phyloP scores from a whole-genome alignment of 2,797 vertebrate genomes.

The Botia almorhae region DNA sequence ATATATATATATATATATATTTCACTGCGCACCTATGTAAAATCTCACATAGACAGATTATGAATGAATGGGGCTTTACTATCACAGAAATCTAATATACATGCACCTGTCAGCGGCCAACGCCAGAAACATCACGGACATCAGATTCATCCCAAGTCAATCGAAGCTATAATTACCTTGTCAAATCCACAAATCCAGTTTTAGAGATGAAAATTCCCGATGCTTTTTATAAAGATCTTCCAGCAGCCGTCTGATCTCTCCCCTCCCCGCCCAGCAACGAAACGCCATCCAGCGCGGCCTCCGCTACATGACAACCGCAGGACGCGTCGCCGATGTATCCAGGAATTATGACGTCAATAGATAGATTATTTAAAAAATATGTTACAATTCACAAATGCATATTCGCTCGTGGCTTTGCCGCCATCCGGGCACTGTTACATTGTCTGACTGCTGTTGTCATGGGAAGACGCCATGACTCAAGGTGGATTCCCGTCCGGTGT shows the following conservation, averaged over 20 bases:
- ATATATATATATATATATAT: background rate
- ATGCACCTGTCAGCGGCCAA: constrained; percentile 43
- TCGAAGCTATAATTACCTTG: constrained; percentile 67
- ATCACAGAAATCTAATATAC: constrained; percentile 15
- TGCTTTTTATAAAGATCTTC: constrained; percentile 54
- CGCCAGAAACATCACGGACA: too few species aligned
- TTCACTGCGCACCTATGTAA: background rate
- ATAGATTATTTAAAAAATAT: background rate
- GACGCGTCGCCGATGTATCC: constrained; percentile 43
- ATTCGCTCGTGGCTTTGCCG: background rate
- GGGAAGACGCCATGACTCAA: constrained; percentile 25
- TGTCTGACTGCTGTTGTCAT: constrained; percentile 38
- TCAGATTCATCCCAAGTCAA: background rate
- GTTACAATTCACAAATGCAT: constrained; percentile 1
- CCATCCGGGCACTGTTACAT: constrained; percentile 14
- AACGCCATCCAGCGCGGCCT: constrained; percentile 74
- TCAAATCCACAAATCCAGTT: constrained; percentile 56
- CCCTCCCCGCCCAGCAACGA: constrained; percentile 67
- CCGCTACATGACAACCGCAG: constrained; percentile 66
- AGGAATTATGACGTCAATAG: background rate
- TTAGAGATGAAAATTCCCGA: constrained; percentile 19
- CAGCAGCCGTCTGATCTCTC: constrained; percentile 41
- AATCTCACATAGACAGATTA: background rate
- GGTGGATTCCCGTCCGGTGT: constrained; percentile 25
- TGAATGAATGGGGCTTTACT: constrained; percentile 36